These are phyloP conservation scores for Bombus cullumanus DNA, from an alignment of 1,140 invertebrate genomes.

Conservation along the genomic window DNA sequence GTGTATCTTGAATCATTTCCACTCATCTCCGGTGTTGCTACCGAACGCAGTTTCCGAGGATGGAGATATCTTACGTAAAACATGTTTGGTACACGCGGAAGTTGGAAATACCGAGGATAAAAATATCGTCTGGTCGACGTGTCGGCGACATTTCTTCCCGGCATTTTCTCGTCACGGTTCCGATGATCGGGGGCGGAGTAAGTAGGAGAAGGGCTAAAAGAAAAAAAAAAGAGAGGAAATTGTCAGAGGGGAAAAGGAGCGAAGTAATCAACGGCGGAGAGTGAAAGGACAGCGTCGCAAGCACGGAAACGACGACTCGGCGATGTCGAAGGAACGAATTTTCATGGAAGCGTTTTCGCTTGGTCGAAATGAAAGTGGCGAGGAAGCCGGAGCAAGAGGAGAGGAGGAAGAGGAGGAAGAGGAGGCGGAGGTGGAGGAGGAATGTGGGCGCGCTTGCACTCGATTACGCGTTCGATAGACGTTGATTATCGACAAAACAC, in stretches of 20 bases:
- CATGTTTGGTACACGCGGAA: neutral
- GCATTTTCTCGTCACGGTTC: neutral
- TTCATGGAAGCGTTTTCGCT: conserved; percentile 65
- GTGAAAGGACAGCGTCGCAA: conserved; percentile 62
- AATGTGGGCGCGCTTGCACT: conserved; percentile 63
- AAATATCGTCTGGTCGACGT: conserved; percentile 3
- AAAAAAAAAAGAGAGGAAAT: conserved; percentile 3
- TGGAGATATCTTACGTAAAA: neutral
- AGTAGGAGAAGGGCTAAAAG: neutral
- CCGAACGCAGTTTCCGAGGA: too few relatives aligned
- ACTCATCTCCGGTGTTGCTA: too few relatives aligned
- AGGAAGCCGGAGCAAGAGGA: conserved; percentile 40
- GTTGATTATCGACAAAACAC: conserved; percentile 73
- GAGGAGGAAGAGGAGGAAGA: neutral
- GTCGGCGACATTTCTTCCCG: conserved; percentile 21
- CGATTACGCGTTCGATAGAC: conserved; percentile 71
- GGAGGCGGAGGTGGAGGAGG: conserved; percentile 8
- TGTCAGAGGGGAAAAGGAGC: conserved; percentile 39
- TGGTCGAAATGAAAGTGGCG: conserved; percentile 59
- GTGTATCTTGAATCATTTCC: too few relatives aligned
- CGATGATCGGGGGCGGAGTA: conserved; percentile 6
- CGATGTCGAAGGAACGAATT: conserved; percentile 59
- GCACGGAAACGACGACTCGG: conserved; percentile 58
- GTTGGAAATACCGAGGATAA: conserved; percentile 16
- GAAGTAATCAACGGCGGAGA: conserved; percentile 62